Evolutionary conservation across 1,140 invertebrate species (phyloP), one percentile per base, ranked within the genome.

Genomic region (Ips typographus): DNA sequence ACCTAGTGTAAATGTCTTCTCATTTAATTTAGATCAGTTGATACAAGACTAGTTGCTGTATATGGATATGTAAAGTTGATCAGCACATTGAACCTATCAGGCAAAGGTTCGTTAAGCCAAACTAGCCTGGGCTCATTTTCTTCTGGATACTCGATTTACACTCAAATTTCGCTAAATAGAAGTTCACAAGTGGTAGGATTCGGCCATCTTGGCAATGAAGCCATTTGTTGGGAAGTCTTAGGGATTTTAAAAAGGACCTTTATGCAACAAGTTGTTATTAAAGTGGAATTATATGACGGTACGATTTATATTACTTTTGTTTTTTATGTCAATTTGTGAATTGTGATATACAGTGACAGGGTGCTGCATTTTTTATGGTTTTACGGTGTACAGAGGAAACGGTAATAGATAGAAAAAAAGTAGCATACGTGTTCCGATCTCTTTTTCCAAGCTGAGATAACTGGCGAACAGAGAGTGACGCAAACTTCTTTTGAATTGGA

Each of bases 171-270:
- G 0, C 73, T 84, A 1, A 81, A 80, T 65, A 52, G 81, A 65
- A 79, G 81, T 58, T 77, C 78, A 43, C 75, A 76, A 52, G 43
- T 43, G 37, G 56, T 69, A 4, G 69, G 60, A 6, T 40, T 71
- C 0, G 81, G 79, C 75, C 59, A 75, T 6, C 77, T 80, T 73
- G 80, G 80, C 36, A 86, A 85, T 70, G 83, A 84, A 68, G 82
- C 82, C 2, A 79, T 88, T 40, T 86, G 84, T 71, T 79, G 85
- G 61, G 87, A 89, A 76, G 80, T 89, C 38, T 75, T 88, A 6
- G 82, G 80, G 1, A 87, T 88, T 73, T 75, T 89, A 41, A 83
- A 80, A 44, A 82, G 85, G 8, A 87, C 85, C 72, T 84, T 88
- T 22, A 82, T 82, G 43, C 86, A 88, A 63, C 86, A 88, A 70